These are phyloP conservation scores for Norana najaformis DNA, from an alignment of 2,888 invertebrate genomes.

Conservation along the genomic window DNA sequence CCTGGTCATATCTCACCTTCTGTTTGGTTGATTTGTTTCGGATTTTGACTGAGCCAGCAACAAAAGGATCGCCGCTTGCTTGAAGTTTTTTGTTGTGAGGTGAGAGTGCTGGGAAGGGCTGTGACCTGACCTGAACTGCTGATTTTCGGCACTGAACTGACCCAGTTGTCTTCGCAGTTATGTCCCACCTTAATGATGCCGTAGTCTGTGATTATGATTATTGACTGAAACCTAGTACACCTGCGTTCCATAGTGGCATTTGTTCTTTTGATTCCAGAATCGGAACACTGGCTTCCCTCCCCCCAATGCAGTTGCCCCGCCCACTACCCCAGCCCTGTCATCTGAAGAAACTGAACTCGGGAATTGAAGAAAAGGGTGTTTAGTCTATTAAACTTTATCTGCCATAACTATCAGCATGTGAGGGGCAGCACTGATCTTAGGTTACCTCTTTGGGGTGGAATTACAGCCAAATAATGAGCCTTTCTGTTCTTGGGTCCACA, in stretches of 20 bases:
- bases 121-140: not conserved
- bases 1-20: not conserved
- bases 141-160: not conserved
- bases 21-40: not conserved
- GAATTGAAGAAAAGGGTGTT: slow-evolving; percentile 19
- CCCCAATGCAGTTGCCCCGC: not conserved
- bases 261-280: not conserved
- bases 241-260: not conserved
- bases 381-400: slow-evolving; percentile 17
- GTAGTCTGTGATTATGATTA: slow-evolving; percentile 13
- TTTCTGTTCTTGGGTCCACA: not conserved
- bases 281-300: not conserved
- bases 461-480: slow-evolving; percentile 14
- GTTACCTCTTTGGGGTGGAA: slow-evolving; percentile 9
- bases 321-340: not conserved
- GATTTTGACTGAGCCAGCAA: not conserved
- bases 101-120: not conserved
- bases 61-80: not conserved
- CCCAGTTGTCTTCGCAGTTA: slow-evolving; percentile 1
- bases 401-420: slow-evolving; percentile 21
- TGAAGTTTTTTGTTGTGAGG: not conserved
- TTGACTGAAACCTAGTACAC: not conserved
- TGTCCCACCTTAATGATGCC: not conserved
- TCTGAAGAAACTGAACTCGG: not conserved
- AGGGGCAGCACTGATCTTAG: not conserved